phyloP scores from a whole-genome alignment of 2,797 vertebrate genomes.

The Sebastiscus tertius region DNA sequence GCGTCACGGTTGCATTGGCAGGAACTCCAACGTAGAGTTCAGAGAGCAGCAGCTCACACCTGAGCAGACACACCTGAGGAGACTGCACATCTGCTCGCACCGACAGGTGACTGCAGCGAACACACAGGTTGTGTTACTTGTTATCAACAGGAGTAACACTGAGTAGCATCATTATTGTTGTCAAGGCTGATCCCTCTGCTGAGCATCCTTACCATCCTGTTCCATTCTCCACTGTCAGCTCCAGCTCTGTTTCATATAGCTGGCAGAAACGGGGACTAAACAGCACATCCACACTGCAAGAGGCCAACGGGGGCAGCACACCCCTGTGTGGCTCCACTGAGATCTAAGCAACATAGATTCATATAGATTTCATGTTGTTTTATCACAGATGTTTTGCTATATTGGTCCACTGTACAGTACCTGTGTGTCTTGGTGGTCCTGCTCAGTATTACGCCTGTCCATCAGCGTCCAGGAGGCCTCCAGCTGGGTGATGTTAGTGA shows the following conservation, averaged over 20 bases:
- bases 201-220: constrained; percentile 83
- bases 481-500: constrained; percentile 86
- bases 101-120: constrained; percentile 84
- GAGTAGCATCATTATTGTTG: not conserved
- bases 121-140: constrained; percentile 3
- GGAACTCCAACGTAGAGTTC: constrained; percentile 87
- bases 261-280: constrained; percentile 83
- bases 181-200: not conserved
- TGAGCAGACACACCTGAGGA: constrained; percentile 86
- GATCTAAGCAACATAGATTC: constrained; percentile 71
- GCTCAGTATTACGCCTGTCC: constrained; percentile 67
- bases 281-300: constrained; percentile 80
- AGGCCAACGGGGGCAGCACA: constrained; percentile 80
- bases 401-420: constrained; percentile 39
- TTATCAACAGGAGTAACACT: not conserved
- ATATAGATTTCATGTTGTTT: not conserved
- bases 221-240: constrained; percentile 88
- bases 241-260: constrained; percentile 84
- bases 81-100: constrained; percentile 89
- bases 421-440: constrained; percentile 41
- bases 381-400: not conserved
- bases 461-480: constrained; percentile 87
- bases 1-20: constrained; percentile 62
- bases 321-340: constrained; percentile 83
- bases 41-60: constrained; percentile 81